Evolutionary conservation across 2,113 vertebrate genomes (phyloP).

Genomic region (Typhlomys cinereus): DNA sequence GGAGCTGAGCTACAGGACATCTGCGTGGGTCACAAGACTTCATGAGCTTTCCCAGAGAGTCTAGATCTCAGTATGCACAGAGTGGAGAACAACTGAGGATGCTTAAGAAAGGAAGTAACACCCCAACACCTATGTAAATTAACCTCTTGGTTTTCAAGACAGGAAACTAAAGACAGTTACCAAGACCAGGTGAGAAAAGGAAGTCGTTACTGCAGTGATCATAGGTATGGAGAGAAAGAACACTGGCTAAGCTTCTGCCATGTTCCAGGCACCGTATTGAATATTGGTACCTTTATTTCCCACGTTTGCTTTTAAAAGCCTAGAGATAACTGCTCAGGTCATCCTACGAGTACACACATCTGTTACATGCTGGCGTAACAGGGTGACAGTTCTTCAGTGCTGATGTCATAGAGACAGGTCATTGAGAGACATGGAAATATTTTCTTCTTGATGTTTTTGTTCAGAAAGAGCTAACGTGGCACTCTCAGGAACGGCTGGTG

Average conservation of each 20-base stretch:
- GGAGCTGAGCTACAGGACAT: rapidly evolving
- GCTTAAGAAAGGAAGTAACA: background rate
- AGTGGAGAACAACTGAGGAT: background rate
- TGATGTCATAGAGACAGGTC: background rate
- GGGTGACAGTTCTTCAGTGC: background rate
- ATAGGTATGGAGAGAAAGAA: background rate
- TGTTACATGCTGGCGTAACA: background rate
- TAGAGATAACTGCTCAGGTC: background rate
- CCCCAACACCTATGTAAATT: too few relatives aligned
- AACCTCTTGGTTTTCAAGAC: background rate
- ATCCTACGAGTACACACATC: background rate
- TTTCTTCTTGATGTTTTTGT: background rate
- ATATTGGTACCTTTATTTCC: background rate
- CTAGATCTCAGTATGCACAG: background rate
- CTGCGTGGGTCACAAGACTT: background rate
- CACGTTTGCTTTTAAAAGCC: background rate
- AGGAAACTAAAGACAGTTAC: background rate
- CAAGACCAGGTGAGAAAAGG: background rate
- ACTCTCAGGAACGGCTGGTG: background rate
- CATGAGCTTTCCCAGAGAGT: background rate
- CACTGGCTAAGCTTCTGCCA: background rate
- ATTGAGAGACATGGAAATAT: background rate
- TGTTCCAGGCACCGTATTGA: background rate
- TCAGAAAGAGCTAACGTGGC: background rate
- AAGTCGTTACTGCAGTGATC: background rate